These are phyloP conservation scores for Leptodirus hochenwartii DNA, from an alignment of 2,888 invertebrate species.

Conservation along the genomic window DNA sequence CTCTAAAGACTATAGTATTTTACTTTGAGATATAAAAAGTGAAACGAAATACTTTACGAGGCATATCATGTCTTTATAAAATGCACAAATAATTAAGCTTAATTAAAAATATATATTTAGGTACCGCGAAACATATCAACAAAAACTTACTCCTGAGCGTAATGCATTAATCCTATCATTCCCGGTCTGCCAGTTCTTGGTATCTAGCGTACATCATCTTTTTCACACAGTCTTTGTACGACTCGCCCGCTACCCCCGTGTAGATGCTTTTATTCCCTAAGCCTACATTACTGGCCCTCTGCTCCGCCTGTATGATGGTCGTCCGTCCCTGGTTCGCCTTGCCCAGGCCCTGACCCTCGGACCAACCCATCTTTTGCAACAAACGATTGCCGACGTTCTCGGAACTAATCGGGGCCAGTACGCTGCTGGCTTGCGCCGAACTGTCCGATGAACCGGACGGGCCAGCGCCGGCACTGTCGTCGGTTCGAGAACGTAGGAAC, in stretches of 20 bases:
- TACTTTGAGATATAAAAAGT: too few species aligned
- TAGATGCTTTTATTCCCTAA: slow-evolving; percentile 69
- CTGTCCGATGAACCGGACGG: too few species aligned
- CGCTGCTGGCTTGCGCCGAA: slow-evolving; percentile 38
- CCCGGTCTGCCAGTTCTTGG: slow-evolving; percentile 56
- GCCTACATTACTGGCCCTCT: slow-evolving; percentile 48
- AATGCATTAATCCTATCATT: too few species aligned
- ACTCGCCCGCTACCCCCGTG: slow-evolving; percentile 63
- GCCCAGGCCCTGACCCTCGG: slow-evolving; percentile 89
- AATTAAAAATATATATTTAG: too few species aligned
- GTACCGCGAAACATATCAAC: too few species aligned
- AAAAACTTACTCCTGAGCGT: too few species aligned
- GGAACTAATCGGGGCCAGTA: slow-evolving; percentile 53
- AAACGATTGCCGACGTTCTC: slow-evolving; percentile 91
- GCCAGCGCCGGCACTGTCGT: slow-evolving; percentile 26
- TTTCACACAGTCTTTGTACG: slow-evolving; percentile 78
- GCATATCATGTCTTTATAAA: too few species aligned
- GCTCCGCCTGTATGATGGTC: slow-evolving; percentile 69
- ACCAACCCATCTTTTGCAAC: slow-evolving; percentile 99
- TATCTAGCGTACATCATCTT: slow-evolving; percentile 79
- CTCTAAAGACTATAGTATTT: too few species aligned
- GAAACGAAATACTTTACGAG: too few species aligned
- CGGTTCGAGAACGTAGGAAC: slow-evolving; percentile 39
- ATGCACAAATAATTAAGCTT: too few species aligned
- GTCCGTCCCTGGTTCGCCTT: slow-evolving; percentile 84